Evolutionary conservation across 1,140 invertebrate genomes (phyloP).

Genomic region (Macrocentrus cingulum): DNA sequence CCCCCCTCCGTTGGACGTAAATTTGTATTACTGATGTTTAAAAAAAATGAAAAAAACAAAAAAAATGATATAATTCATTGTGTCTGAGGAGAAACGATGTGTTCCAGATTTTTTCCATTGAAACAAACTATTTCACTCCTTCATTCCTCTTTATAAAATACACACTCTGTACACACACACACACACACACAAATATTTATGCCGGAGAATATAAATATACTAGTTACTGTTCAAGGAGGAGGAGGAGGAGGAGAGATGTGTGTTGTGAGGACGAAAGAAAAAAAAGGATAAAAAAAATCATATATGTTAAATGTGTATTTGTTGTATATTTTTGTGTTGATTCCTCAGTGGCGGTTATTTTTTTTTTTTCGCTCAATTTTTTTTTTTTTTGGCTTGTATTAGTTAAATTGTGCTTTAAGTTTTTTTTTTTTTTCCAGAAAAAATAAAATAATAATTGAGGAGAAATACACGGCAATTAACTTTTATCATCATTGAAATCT

Average conservation of each 20-base stretch:
- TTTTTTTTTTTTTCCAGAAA: neutral
- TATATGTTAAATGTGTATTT: conserved; percentile 29
- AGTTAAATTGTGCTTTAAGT: neutral
- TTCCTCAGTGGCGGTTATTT: conserved; percentile 1
- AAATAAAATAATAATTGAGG: too few relatives aligned
- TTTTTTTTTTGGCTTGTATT: neutral
- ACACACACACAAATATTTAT: conserved; percentile 37
- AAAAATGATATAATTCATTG: conserved; percentile 8
- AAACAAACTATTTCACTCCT: conserved; percentile 14
- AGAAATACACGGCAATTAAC: too few relatives aligned
- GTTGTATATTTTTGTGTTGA: conserved; percentile 29
- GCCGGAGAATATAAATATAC: conserved; percentile 34
- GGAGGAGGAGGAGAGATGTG: conserved; percentile 19
- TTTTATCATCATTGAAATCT: too few relatives aligned
- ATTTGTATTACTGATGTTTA: too few relatives aligned
- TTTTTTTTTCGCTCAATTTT: conserved; percentile 12
- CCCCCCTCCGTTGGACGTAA: too few relatives aligned
- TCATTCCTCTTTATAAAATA: conserved; percentile 33
- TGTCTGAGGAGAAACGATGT: neutral
- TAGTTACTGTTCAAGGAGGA: conserved; percentile 34
- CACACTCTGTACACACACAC: conserved; percentile 32
- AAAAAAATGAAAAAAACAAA: conserved; percentile 11
- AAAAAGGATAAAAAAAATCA: conserved; percentile 25
- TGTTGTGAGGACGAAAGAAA: conserved; percentile 30
- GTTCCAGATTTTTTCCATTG: conserved; percentile 3